Evolutionary conservation across 1,140 invertebrate species (phyloP).

Genomic region (Sycophaga agraensis): DNA sequence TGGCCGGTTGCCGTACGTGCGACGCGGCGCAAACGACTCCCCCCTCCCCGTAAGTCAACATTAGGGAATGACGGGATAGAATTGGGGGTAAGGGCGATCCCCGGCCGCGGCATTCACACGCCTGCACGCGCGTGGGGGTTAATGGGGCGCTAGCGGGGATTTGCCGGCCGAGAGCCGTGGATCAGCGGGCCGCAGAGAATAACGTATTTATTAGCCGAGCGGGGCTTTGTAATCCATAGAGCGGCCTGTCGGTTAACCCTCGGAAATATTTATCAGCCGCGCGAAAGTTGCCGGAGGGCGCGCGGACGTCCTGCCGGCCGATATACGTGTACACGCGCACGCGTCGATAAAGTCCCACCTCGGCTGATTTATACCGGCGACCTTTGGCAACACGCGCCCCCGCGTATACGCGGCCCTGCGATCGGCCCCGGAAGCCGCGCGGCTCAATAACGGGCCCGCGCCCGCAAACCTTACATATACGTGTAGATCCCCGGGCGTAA

Average conservation of each 20-base stretch:
- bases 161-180: not conserved
- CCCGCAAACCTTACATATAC: not conserved
- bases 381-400: too few relatives aligned
- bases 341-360: slow-evolving; percentile 33
- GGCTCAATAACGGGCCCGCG: not conserved
- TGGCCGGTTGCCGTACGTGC: too few relatives aligned
- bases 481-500: slow-evolving; percentile 31
- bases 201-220: slow-evolving; percentile 45
- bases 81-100: not conserved
- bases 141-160: not conserved
- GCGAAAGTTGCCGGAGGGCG: slow-evolving; percentile 30
- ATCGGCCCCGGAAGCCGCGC: not conserved
- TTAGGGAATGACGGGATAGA: slow-evolving; percentile 7
- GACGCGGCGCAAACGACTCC: too few relatives aligned
- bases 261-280: slow-evolving; percentile 44
- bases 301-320: too few relatives aligned
- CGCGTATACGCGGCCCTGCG: too few relatives aligned
- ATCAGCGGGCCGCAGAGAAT: slow-evolving; percentile 36
- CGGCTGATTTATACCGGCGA: slow-evolving; percentile 34
- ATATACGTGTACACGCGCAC: too few relatives aligned
- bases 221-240: slow-evolving; percentile 39
- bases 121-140: not conserved
- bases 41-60: slow-evolving; percentile 19
- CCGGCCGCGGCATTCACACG: not conserved
- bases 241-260: slow-evolving; percentile 41